These are phyloP conservation scores for Abramis brama DNA, from an alignment of 2,113 vertebrate genomes.

Conservation along the genomic window DNA sequence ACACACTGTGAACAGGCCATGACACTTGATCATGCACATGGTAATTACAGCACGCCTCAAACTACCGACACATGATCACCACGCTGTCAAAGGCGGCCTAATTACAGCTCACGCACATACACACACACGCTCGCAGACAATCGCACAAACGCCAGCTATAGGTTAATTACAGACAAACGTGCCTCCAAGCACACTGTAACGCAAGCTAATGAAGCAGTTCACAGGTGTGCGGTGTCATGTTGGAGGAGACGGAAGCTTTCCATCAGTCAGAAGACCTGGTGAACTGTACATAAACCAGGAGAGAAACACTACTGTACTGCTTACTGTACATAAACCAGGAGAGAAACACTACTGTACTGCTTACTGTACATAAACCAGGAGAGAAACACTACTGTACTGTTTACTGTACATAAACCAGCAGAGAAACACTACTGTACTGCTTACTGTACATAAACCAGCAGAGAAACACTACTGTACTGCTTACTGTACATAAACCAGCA, in stretches of 20 bases:
- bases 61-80: slow-evolving; percentile 42
- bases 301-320: neutral
- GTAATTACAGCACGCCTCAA: slow-evolving; percentile 38
- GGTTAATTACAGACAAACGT: slow-evolving; percentile 41
- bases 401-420: too few relatives aligned
- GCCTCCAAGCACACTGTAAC: slow-evolving; percentile 37
- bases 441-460: too few relatives aligned
- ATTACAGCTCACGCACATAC: slow-evolving; percentile 26
- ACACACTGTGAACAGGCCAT: neutral
- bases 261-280: neutral
- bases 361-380: too few relatives aligned
- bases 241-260: slow-evolving; percentile 9
- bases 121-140: slow-evolving; percentile 15
- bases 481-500: too few relatives aligned
- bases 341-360: neutral
- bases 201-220: slow-evolving; percentile 35
- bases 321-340: neutral
- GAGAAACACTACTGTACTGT: too few relatives aligned
- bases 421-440: too few relatives aligned
- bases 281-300: neutral
- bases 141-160: slow-evolving; percentile 9
- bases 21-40: slow-evolving; percentile 40
- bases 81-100: slow-evolving; percentile 29
- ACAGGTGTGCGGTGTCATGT: slow-evolving; percentile 35
- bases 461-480: too few relatives aligned